Evolutionary conservation across 2,113 vertebrate genomes (phyloP), one percentile per base, ranked within the genome.

Genomic region (Sinocyclocheilus grahami): DNA sequence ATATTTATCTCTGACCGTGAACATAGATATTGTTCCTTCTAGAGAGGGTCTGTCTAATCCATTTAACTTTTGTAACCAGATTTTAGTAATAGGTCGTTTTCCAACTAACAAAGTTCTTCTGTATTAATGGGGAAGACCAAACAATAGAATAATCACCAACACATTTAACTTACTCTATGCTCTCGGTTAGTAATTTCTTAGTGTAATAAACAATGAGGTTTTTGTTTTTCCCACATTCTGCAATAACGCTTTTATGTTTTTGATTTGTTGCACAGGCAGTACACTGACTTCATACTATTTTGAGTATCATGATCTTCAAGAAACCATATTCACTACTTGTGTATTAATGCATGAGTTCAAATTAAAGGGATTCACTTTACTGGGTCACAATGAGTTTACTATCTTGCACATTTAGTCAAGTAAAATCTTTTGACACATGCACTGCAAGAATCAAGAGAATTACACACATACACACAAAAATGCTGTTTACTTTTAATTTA

Each of bases 361-460:
- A 86, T 78, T 78, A 85, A 85, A 72, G 55, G 33, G 67, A 79
- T 86, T 65, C 71, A 67, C 51, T 55, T 55, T 55, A 39, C 53
- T 60, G 30, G 53, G 51, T 78, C 10, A 62, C 13, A 80, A n/a
- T 60, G 55, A 60, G 30, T 78, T 78, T 18, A 11, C 9, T 11
- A 58, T 60, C 11, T 37, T 37, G 5, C 37, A 58, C 14, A 60
- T 78, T 78, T 78, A 55, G 33, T 76, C 2, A 46, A 46, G 37
- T 6, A 63, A 42, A 33, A 30, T 6, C 37, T 0, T 12, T 11
- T 46, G 42, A 46, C 42, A 48, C 46, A 48, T 3, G 11, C 46
- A 12, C 46, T 48, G 46, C 3, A 48, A 48, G 46, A 48, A 46
- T 63, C 2, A 80, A 51, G 42, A 20, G 3, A 42, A 33, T 20